Evolutionary conservation across 2,797 vertebrate species (phyloP).

Genomic region (Sebastolobus altivelis): DNA sequence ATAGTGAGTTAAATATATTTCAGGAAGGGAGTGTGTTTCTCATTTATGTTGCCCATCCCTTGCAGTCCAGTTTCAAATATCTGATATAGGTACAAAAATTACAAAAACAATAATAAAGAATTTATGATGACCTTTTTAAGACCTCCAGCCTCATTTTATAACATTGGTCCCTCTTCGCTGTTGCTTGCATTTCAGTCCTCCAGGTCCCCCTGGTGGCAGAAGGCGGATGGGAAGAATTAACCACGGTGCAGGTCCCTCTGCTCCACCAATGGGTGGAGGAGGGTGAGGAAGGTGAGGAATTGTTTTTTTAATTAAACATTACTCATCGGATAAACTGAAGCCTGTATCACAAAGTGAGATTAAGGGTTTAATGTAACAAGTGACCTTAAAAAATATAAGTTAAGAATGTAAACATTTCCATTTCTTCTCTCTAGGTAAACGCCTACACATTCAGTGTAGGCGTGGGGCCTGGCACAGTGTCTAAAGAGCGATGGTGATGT

Average conservation of each 20-base stretch:
- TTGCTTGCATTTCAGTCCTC: conserved; percentile 85
- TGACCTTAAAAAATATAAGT: neutral
- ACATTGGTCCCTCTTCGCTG: neutral
- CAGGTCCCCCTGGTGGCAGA: conserved; percentile 91
- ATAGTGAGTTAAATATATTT: neutral
- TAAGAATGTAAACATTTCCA: neutral
- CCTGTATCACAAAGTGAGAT: neutral
- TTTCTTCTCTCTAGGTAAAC: conserved; percentile 88
- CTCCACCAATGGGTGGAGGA: conserved; percentile 96
- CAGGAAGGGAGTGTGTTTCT: neutral
- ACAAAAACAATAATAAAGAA: neutral
- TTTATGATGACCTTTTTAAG: neutral
- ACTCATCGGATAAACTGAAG: neutral
- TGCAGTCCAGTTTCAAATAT: neutral
- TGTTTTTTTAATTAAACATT: neutral
- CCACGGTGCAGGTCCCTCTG: conserved; percentile 89
- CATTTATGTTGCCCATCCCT: neutral
- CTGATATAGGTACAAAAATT: neutral
- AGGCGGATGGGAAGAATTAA: conserved; percentile 93
- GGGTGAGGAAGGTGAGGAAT: conserved; percentile 96
- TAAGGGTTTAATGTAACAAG: neutral
- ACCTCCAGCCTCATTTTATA: neutral
- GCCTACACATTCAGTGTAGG: conserved; percentile 90
- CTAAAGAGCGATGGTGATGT: conserved; percentile 28
- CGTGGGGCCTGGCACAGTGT: conserved; percentile 75